Percentiles rank a stretch among this genome's conserved stretches.
Evolutionary conservation across 2,888 invertebrate genomes (phyloP).

Genomic region (Synanthedon tipuliformis): DNA sequence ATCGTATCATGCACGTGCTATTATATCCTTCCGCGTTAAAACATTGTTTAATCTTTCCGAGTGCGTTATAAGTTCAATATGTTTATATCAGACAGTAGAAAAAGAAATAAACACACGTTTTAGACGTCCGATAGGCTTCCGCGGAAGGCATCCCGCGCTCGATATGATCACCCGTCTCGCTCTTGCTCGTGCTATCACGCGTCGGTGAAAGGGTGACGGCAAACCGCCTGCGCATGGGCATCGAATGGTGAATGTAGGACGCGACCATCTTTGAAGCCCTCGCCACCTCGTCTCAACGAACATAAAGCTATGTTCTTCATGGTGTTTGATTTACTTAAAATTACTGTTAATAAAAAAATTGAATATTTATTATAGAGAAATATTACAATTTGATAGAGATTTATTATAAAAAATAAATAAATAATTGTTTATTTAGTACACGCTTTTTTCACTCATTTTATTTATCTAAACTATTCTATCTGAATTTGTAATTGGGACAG

Average conservation of each 20-base stretch:
- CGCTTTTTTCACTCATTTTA: no score
- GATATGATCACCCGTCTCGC: conserved; percentile 23
- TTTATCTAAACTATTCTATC: no score
- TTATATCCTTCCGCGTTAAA: background rate
- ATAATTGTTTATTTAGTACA: no score
- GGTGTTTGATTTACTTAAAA: background rate
- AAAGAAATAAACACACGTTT: background rate
- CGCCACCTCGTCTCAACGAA: conserved; percentile 47
- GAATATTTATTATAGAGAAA: no score
- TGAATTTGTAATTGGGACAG: no score
- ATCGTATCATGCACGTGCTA: background rate
- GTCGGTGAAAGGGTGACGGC: conserved; percentile 40
- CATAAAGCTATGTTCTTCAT: conserved; percentile 38
- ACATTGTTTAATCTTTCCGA: background rate
- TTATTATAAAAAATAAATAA: no score
- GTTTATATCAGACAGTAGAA: background rate
- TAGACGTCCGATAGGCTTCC: conserved; percentile 28
- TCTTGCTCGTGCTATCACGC: conserved; percentile 9
- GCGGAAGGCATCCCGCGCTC: conserved; percentile 27
- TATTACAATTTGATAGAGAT: no score
- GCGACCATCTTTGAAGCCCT: conserved; percentile 64
- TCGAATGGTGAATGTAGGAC: conserved; percentile 67
- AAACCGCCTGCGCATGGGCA: conserved; percentile 41
- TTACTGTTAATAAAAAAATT: no score
- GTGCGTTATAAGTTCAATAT: background rate